phyloP scores from a whole-genome alignment of 2,113 vertebrate genomes.

The Passer domesticus region DNA sequence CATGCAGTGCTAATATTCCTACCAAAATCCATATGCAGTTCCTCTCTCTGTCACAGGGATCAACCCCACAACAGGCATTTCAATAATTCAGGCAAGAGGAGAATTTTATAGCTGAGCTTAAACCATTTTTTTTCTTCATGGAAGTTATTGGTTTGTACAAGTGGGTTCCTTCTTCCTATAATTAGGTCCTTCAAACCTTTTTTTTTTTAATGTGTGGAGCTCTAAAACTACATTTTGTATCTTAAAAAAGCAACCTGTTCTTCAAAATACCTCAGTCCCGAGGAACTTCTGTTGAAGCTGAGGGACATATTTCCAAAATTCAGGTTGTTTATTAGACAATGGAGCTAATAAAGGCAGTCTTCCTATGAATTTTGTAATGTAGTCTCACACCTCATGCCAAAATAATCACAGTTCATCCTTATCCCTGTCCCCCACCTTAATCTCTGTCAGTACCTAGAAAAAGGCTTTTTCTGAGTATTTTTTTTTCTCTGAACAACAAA shows the following conservation, averaged over 20 bases:
- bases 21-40: background rate
- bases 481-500: background rate
- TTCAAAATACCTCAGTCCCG: background rate
- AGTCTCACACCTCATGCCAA: background rate
- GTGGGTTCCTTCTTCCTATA: background rate
- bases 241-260: background rate
- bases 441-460: background rate
- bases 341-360: background rate
- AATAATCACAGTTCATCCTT: background rate
- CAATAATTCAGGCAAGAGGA: background rate
- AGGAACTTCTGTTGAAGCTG: background rate
- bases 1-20: background rate
- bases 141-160: background rate
- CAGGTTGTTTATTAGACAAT: background rate
- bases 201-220: background rate
- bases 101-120: background rate
- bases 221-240: background rate
- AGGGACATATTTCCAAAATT: background rate
- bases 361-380: background rate
- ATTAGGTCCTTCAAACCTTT: background rate
- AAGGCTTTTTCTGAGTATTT: background rate
- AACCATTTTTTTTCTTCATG: background rate
- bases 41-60: background rate
- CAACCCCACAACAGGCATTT: background rate
- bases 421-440: background rate